Base-by-base conservation (phyloP, 2,888 invertebrate species). In the Phortica okadai region DNA sequence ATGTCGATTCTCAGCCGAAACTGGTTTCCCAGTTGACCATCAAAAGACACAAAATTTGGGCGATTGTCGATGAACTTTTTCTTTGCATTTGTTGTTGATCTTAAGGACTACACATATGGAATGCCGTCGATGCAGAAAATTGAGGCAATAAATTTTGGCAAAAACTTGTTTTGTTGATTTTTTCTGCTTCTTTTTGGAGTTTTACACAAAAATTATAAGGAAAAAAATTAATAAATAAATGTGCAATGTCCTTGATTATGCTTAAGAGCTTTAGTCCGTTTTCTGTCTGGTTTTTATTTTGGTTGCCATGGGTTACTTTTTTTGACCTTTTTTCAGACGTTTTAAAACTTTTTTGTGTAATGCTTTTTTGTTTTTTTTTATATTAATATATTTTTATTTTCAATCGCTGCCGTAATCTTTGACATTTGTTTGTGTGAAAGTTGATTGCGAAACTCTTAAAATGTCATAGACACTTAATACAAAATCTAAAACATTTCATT, bases 1-100 rank as follows among this genome's bases (percentile, higher is more conserved):
- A 72, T 56, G n/a, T 56, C 33, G 70, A 72, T 72, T 72, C 70
- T 72, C 45, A 33, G 54, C 70, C 16, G 62, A 56, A 72, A 72
- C 70, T 14, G 70, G 70, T 72, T 72, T 11, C 33, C 6, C 16
- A 45, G 70, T 33, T 72, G 70, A 72, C 70, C 70, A 54, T 72
- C 70, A 72, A 72, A 72, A 41, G 62, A 62, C 21, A 62, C 21
- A 62, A 62, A 62, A 21, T 62, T 62, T 25, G 25, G 16, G n/a
- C 21, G 62, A 11, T 50, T 62, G 62, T 25, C 62, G 62, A 14
- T 41, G 25, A 69, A 45, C 45, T 14, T 44, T 69, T 50, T 44
- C 69, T n/a, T 45, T 33, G 64, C 21, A 64, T 41, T 64, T 14
- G 10, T 25, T 56, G 41, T 62, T 62, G 25, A n/a, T 16, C 54